Evolutionary conservation across 1,140 invertebrate genomes (phyloP).

Genomic region (Nylanderia fulva): DNA sequence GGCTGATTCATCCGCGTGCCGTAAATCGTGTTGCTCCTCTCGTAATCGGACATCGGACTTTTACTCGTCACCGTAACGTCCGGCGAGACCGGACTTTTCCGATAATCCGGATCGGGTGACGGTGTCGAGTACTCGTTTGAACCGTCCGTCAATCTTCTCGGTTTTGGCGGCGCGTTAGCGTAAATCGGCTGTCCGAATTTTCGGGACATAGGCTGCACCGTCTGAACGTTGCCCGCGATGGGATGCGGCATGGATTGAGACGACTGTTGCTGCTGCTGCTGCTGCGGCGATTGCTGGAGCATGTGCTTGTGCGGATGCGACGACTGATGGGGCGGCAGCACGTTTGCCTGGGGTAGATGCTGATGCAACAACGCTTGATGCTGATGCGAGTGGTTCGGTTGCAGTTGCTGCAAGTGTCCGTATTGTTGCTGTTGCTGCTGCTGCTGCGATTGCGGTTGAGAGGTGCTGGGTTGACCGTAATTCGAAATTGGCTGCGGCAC

Average conservation of each 20-base stretch:
- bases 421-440: constrained; percentile 70
- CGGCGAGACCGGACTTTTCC: constrained; percentile 77
- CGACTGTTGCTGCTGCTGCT: constrained; percentile 67
- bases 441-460: constrained; percentile 68
- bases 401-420: constrained; percentile 64
- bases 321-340: constrained; percentile 58
- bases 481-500: constrained; percentile 76
- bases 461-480: constrained; percentile 75
- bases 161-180: constrained; percentile 95
- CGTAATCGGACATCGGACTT: constrained; percentile 78
- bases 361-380: constrained; percentile 71
- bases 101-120: constrained; percentile 84
- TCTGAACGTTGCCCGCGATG: constrained; percentile 66
- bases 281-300: constrained; percentile 39
- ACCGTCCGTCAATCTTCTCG: constrained; percentile 88
- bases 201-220: constrained; percentile 73
- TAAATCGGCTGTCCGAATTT: constrained; percentile 90
- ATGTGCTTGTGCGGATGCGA: constrained; percentile 50
- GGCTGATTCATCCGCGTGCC: constrained; percentile 76
- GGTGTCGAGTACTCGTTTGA: constrained; percentile 91
- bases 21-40: constrained; percentile 78
- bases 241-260: constrained; percentile 52
- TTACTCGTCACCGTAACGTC: constrained; percentile 75
- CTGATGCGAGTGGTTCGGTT: constrained; percentile 66
- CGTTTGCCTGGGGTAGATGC: constrained; percentile 53